Evolutionary conservation across 1,140 invertebrate species (phyloP).

Genomic region (Drosophila grimshawi): DNA sequence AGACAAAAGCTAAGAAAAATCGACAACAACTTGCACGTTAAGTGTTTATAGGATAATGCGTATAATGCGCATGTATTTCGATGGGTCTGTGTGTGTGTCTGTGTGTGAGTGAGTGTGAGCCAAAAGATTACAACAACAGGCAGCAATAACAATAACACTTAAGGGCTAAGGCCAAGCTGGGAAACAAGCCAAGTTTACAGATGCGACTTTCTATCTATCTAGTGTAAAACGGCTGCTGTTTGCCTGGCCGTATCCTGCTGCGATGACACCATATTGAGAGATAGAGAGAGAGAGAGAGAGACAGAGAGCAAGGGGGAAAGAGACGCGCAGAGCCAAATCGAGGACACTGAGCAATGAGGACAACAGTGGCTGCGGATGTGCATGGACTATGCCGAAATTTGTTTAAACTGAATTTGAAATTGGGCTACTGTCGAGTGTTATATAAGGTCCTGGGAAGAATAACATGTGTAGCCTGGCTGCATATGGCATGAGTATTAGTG

Average conservation of each 20-base stretch:
- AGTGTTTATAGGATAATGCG: conserved; percentile 73
- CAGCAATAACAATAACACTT: conserved; percentile 68
- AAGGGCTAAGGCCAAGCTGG: conserved; percentile 26
- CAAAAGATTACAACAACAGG: conserved; percentile 51
- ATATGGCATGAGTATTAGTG: conserved; percentile 10
- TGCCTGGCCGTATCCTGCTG: conserved; percentile 47
- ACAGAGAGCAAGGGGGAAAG: no score
- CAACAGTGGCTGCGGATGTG: conserved; percentile 37
- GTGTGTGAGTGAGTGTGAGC: conserved; percentile 5
- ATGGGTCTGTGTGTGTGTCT: background rate
- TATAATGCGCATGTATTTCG: conserved; percentile 19
- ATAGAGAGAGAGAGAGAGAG: background rate
- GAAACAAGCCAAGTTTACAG: conserved; percentile 32
- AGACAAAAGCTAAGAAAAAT: conserved; percentile 58
- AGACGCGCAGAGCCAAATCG: conserved; percentile 33
- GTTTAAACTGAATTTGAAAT: conserved; percentile 71
- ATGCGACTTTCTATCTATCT: conserved; percentile 1
- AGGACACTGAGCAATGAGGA: conserved; percentile 29
- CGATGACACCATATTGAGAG: conserved; percentile 33
- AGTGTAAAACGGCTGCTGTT: conserved; percentile 20
- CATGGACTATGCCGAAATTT: conserved; percentile 60
- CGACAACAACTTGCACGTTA: conserved; percentile 69
- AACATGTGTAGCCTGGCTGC: conserved; percentile 20
- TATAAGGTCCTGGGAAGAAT: conserved; percentile 43
- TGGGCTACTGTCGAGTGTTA: conserved; percentile 70